Evolutionary conservation across 2,888 invertebrate species (phyloP).

Genomic region (Apomyelois bistriatella): DNA sequence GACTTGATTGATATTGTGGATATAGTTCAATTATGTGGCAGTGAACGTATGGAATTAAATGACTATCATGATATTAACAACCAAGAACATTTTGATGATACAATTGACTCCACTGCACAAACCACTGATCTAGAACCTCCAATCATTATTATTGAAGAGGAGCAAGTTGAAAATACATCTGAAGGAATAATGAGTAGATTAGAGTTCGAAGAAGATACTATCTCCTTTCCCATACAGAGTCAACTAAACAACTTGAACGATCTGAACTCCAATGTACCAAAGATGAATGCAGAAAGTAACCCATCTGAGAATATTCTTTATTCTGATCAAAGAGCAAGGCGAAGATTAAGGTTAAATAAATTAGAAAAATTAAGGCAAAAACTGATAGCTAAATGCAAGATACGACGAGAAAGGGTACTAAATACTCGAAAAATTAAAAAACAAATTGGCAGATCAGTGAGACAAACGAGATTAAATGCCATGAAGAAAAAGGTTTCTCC

Average conservation of each 20-base stretch:
- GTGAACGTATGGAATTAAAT: neutral
- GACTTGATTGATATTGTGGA: constrained; percentile 1
- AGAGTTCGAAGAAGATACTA: constrained; percentile 15
- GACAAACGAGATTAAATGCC: constrained; percentile 16
- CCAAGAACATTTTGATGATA: neutral
- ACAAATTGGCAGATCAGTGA: constrained; percentile 23
- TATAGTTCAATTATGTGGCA: neutral
- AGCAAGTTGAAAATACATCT: neutral
- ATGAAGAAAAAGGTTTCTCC: constrained; percentile 18
- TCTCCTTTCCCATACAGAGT: neutral
- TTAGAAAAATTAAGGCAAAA: constrained; percentile 48
- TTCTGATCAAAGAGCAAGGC: constrained; percentile 22
- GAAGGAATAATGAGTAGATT: constrained; percentile 9
- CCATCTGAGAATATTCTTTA: neutral
- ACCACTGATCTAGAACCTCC: neutral
- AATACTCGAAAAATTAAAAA: constrained; percentile 26
- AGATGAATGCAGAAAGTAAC: neutral
- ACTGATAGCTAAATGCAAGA: constrained; percentile 52
- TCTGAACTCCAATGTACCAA: neutral
- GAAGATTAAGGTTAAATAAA: constrained; percentile 30
- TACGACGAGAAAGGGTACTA: constrained; percentile 29
- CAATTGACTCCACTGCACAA: neutral
- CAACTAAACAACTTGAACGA: neutral
- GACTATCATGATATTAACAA: neutral
- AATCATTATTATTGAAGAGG: neutral